Evolutionary conservation across 2,797 vertebrate genomes (phyloP).

Genomic region (Cheirogaleus major): DNA sequence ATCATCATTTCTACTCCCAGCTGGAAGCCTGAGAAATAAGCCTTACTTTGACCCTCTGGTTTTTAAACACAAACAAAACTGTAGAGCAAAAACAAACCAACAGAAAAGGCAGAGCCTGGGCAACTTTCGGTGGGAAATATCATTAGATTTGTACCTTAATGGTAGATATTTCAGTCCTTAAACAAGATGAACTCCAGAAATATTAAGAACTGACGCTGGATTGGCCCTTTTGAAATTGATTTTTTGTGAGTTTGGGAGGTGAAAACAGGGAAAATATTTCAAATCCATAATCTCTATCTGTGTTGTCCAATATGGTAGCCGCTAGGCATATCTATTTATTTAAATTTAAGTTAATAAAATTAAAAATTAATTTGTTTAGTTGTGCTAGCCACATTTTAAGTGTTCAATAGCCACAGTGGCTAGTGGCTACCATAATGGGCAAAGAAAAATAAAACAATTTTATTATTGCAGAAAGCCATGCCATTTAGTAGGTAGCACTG

Average conservation of each 20-base stretch:
- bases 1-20: not conserved
- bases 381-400: not conserved
- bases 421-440: not conserved
- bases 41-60: not conserved
- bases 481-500: not conserved
- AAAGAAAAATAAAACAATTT: not conserved
- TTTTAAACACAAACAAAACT: not conserved
- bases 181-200: not conserved
- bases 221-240: not conserved
- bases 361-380: not conserved
- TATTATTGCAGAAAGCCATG: not conserved
- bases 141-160: not conserved
- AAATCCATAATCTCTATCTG: not conserved
- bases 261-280: not conserved
- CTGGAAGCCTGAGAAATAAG: conserved; percentile 18
- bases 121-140: not conserved
- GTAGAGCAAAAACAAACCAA: not conserved
- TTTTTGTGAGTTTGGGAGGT: not conserved
- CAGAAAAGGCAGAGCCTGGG: not conserved
- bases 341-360: conserved; percentile 2
- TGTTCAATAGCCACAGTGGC: not conserved
- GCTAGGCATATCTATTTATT: not conserved
- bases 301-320: not conserved
- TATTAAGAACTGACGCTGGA: not conserved
- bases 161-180: not conserved